phyloP scores from a whole-genome alignment of 2,113 vertebrate species.

The Cepphus grylle region DNA sequence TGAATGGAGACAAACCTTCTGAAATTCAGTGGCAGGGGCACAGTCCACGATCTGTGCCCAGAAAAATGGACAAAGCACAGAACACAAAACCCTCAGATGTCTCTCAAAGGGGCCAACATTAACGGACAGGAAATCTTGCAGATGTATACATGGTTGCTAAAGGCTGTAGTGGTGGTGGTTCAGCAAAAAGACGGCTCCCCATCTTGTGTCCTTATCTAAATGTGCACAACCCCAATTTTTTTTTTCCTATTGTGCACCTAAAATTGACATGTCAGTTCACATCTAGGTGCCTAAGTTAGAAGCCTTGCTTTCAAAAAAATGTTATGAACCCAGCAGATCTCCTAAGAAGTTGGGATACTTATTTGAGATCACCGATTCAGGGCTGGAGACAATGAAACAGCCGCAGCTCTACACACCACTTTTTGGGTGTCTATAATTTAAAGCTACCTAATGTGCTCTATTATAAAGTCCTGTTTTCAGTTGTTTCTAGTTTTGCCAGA shows the following conservation, averaged over 20 bases:
- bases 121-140: neutral
- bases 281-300: neutral
- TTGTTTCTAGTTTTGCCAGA: slow-evolving; percentile 30
- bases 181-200: neutral
- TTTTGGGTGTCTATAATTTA: slow-evolving; percentile 29
- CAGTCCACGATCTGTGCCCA: fast-evolving
- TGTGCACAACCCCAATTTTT: fast-evolving
- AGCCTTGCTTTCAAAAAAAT: neutral
- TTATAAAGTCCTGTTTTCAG: slow-evolving; percentile 35
- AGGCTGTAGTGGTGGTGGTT: neutral
- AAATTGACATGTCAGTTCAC: neutral
- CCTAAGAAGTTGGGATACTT: neutral
- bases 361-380: neutral
- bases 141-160: fast-evolving
- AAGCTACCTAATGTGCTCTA: neutral
- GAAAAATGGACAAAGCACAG: neutral
- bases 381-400: neutral
- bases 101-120: neutral
- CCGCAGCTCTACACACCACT: neutral
- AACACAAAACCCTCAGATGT: neutral
- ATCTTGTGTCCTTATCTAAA: neutral
- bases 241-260: neutral
- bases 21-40: neutral
- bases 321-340: neutral
- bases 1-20: neutral